A percentile compares a stretch with the other conserved stretches of the same genome.
Evolutionary conservation across 2,797 vertebrate genomes (phyloP).

Genomic region (Xiphophorus birchmanni): DNA sequence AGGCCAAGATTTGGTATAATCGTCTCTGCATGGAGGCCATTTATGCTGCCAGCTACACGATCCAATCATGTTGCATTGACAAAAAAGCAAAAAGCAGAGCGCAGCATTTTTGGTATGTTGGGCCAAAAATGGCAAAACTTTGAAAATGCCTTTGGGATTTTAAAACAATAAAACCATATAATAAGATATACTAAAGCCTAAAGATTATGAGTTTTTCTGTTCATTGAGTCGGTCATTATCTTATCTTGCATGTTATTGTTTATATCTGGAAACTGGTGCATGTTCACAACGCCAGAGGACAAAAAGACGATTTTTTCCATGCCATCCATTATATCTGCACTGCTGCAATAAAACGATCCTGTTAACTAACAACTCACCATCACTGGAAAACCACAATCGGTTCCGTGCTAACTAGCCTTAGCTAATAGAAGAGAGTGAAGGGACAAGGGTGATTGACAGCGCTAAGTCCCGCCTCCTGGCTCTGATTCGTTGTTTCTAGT

Average conservation of each 20-base stretch:
- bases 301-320: too few relatives aligned
- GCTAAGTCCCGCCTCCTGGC: too few relatives aligned
- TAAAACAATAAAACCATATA: neutral
- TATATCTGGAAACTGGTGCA: too few relatives aligned
- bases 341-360: too few relatives aligned
- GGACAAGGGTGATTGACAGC: too few relatives aligned
- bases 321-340: too few relatives aligned
- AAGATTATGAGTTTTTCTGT: neutral
- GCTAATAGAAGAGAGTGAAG: too few relatives aligned
- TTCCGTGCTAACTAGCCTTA: too few relatives aligned
- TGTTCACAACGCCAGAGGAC: too few relatives aligned
- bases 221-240: neutral
- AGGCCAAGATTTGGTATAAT: conserved; percentile 1
- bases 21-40: neutral
- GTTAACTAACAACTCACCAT: too few relatives aligned
- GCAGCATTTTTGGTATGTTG: neutral
- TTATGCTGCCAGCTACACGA: neutral
- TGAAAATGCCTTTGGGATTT: neutral
- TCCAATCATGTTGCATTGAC: neutral
- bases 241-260: neutral
- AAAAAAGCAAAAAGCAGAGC: neutral
- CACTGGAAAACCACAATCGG: too few relatives aligned
- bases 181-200: neutral
- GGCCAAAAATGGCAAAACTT: neutral
- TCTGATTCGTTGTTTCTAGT: too few relatives aligned